A percentile compares a stretch with the other conserved stretches of the same genome.
phyloP scores from a whole-genome alignment of 30 jellyfish, hydroid and myxozoan genomes.

The Hydra vulgaris region DNA sequence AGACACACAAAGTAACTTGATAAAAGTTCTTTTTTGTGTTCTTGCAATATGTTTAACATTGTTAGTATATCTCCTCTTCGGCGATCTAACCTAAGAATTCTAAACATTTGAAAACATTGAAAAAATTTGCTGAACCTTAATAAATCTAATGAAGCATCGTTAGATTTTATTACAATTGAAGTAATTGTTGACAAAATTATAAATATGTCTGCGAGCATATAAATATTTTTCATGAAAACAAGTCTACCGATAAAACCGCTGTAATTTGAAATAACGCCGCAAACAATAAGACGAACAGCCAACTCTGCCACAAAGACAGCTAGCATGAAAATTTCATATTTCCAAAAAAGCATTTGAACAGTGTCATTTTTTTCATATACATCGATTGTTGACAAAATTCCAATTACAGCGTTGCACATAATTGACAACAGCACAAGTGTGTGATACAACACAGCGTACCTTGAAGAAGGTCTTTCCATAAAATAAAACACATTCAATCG shows the following conservation, averaged over 20 bases:
- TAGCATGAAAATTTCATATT: conserved; percentile 10
- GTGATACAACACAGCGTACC: not conserved
- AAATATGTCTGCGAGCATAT: conserved; percentile 19
- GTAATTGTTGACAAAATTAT: conserved; percentile 12
- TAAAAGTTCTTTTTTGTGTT: conserved; percentile 66
- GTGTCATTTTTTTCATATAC: not conserved
- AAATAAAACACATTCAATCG: not conserved
- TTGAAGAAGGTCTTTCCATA: conserved; percentile 16
- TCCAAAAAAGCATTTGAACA: not conserved
- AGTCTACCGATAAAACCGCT: conserved; percentile 12
- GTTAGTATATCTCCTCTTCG: conserved; percentile 81
- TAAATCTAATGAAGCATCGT: conserved; percentile 3
- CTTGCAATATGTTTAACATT: conserved; percentile 43
- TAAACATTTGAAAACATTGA: conserved; percentile 17
- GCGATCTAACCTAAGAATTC: conserved; percentile 71
- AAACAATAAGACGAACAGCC: conserved; percentile 5
- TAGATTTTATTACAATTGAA: conserved; percentile 3
- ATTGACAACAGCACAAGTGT: not conserved
- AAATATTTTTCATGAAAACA: conserved; percentile 7
- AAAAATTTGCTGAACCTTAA: conserved; percentile 15
- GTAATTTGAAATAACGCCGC: conserved; percentile 12
- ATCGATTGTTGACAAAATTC: conserved; percentile 17
- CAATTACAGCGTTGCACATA: not conserved
- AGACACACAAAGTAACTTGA: conserved; percentile 84
- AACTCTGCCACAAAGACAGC: conserved; percentile 10